Base-by-base conservation (phyloP, 2,888 invertebrate species). In the Leptopilina syphax region DNA sequence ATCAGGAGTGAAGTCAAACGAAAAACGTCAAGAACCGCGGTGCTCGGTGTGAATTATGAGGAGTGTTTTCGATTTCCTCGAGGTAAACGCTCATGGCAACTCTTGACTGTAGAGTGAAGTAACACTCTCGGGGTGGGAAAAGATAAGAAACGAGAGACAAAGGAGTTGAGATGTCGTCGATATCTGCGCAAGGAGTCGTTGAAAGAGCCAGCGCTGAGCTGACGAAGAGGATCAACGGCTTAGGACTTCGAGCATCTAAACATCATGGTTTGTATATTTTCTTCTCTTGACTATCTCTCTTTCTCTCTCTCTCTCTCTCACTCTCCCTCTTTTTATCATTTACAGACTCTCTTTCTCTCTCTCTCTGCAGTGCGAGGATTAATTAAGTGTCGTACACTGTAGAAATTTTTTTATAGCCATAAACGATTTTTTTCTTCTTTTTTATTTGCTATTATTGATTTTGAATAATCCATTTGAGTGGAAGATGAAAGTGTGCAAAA, bases 191-290 rank as follows among this genome's bases (percentile, higher is more conserved):
- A 93, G 97, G 97, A 89, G 97, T 97, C 90, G 97, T 97, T 92
- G 97, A 97, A 94, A 95, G 97, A 90, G 97, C 97, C 89, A 97
- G 97, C 87, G 97, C 97, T 85, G 97, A 97, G 93, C 94, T 97
- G 85, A 96, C 97, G 87, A 97, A 97, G 91, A 95, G 97, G 90
- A 97, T 97, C 93, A 97, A 96, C 90, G 97, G 97, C 82, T 94
- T 97, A 87, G 95, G 96, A 78, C 92, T 96, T 89, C 95, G 96
- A 86, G 95, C 94, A 80, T 94, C 94, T 84, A 94, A 94, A 84
- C 92, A 92, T 85, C 91, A 92, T 88, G 90, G 90, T 90, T 84
- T 82, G 87, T 68, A 10, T 65, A 3, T 12, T 41, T 24, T n/a
- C 67, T 63, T 67, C 34, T 34, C 3, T 34, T 34, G 34, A 34